A percentile compares a stretch with the other conserved stretches of the same genome.
These are phyloP conservation scores for Gymnopithys bicolor DNA, from an alignment of 2,797 vertebrate genomes.

Conservation along the genomic window DNA sequence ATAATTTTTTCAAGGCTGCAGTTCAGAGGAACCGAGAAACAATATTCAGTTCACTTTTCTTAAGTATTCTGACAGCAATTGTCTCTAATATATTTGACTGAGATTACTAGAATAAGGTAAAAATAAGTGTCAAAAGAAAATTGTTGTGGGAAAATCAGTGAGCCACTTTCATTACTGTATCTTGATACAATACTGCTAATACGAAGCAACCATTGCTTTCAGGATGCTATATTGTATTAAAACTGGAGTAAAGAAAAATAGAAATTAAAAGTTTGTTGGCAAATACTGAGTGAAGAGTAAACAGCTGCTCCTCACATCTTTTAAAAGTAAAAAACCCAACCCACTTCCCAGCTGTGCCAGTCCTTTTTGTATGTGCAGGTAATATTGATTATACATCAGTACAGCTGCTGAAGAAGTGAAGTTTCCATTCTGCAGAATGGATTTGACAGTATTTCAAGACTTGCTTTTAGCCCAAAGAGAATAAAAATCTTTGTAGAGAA, in stretches of 20 bases:
- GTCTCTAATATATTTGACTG: background rate
- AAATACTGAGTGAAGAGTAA: background rate
- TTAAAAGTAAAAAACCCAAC: background rate
- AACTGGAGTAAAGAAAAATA: background rate
- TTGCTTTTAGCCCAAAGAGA: background rate
- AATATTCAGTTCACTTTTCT: background rate
- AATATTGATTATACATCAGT: background rate
- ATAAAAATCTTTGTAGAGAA: background rate
- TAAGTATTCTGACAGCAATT: background rate
- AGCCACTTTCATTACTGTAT: background rate
- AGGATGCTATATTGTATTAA: background rate
- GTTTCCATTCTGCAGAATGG: background rate
- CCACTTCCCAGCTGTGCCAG: rapidly evolving
- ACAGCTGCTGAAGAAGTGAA: background rate
- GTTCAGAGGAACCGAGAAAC: slow-evolving; percentile 4
- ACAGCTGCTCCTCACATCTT: background rate
- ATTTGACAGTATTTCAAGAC: background rate
- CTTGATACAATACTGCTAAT: background rate
- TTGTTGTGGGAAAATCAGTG: background rate
- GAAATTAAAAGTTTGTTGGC: background rate
- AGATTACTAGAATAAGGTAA: background rate
- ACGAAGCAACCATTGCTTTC: background rate
- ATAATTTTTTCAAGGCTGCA: slow-evolving; percentile 5
- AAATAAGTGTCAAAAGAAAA: background rate
- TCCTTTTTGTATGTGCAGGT: background rate